Base-by-base conservation (phyloP, 2,113 vertebrate genomes). In the Tetrax tetrax region DNA sequence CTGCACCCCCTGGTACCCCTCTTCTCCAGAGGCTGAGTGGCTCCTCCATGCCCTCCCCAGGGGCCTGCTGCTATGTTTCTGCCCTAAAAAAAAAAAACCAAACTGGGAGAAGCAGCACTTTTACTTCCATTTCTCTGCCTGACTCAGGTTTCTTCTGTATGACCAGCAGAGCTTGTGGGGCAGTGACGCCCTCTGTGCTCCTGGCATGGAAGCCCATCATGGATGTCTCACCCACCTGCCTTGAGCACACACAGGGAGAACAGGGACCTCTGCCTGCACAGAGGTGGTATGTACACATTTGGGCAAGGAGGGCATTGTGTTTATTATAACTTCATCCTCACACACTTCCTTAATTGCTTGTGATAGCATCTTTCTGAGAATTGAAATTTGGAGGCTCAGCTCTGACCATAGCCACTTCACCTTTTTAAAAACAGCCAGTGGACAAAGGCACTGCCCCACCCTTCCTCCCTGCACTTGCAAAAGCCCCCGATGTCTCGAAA, bases 201-300 rank as follows among this genome's bases (percentile, higher is more conserved):
- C 71, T 59, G 71, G 76, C n/a, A 37, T 0, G 7, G 83, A 71
- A 68, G 41, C 10, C 24, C 29, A 18, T 20, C 2, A 4, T 0
- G 1, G 47, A 15, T 5, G 1, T 25, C 76, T 79, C 1, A 1
- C 21, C 31, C 37, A 41, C 12, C 24, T 64, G 48, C 72, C 72
- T 16, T 57, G 69, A 47, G 60, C 16, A 5, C 64, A 60, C 29
- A 5, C 0, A 5, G 37, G 57, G 47, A 43, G 48, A 63, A 63
- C 0, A 3, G 27, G 31, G 19, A 43, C 56, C 35, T 69, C 43
- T 17, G 28, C 21, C n/a, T 1, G 0, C 9, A 6, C 0, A 0
- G 68, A 81, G 41, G 19, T 53, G 47, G 7, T 53, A 35, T 0
- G 5, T 10, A 21, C 0, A 1, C 0, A 0, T 25, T 10, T 21